Conservation (phyloP, 1,140 invertebrate genomes). For the Lordiphosa clarofinis region DNA sequence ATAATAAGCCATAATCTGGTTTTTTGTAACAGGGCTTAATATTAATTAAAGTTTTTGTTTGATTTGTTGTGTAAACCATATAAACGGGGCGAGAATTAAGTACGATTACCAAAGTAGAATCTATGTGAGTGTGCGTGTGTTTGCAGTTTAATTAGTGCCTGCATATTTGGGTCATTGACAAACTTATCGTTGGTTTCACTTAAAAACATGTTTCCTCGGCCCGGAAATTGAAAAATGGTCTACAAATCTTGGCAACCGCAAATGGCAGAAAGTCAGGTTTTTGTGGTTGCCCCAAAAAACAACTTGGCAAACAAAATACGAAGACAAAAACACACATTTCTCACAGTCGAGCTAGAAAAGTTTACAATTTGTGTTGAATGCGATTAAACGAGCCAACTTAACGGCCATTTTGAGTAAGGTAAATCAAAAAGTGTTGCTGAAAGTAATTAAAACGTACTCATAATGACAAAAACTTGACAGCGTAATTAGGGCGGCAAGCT, state of each 20-base stretch:
- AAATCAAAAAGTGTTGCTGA: constrained; percentile 36
- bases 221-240: constrained; percentile 73
- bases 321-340: constrained; percentile 22
- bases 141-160: background rate
- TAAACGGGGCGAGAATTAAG: background rate
- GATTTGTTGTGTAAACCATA: constrained; percentile 23
- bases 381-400: constrained; percentile 11
- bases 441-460: constrained; percentile 67
- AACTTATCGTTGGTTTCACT: background rate
- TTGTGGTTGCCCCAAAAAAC: background rate
- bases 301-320: constrained; percentile 43
- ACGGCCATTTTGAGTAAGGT: constrained; percentile 18
- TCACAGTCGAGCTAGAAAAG: constrained; percentile 4
- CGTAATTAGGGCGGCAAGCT: constrained; percentile 53
- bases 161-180: constrained; percentile 2
- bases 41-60: constrained; percentile 72
- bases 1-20: constrained; percentile 36
- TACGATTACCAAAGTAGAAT: no score
- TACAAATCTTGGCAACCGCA: constrained; percentile 53
- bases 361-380: background rate
- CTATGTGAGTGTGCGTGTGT: background rate
- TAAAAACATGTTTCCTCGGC: constrained; percentile 8
- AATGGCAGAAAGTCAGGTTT: constrained; percentile 7
- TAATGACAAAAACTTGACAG: constrained; percentile 63
- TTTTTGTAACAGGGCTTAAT: constrained; percentile 39